These are phyloP conservation scores for Macrobrachium rosenbergii DNA, from an alignment of 1,140 invertebrate genomes.

Conservation along the genomic window DNA sequence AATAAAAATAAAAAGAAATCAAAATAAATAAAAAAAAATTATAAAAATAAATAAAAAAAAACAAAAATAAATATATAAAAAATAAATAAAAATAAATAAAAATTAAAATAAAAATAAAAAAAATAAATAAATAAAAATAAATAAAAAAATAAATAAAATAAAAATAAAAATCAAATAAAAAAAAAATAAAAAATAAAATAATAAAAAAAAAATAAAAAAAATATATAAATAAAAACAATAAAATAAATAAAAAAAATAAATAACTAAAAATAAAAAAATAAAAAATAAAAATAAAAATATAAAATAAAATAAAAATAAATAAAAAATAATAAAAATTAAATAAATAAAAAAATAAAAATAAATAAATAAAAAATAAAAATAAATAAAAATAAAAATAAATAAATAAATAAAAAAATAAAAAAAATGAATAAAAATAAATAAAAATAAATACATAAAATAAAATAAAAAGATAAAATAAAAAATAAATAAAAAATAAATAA, in stretches of 20 bases:
- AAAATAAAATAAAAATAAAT: neutral
- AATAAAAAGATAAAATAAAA: neutral
- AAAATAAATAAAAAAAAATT: no score
- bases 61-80: no score
- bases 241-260: constrained; percentile 1
- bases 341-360: neutral
- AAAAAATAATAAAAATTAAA: neutral
- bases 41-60: no score
- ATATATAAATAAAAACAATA: no score
- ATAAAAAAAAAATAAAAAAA: no score
- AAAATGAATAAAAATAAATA: neutral
- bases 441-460: neutral
- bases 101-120: no score
- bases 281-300: neutral
- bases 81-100: neutral
- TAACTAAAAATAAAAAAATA: neutral
- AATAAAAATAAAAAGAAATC: no score
- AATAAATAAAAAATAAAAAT: neutral
- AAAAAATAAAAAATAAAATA: neutral
- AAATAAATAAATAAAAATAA: no score
- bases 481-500: neutral
- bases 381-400: neutral
- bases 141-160: no score
- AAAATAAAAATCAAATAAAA: no score
- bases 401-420: neutral